Conservation (phyloP, 2,113 vertebrate species). For the Calidris pygmaea region DNA sequence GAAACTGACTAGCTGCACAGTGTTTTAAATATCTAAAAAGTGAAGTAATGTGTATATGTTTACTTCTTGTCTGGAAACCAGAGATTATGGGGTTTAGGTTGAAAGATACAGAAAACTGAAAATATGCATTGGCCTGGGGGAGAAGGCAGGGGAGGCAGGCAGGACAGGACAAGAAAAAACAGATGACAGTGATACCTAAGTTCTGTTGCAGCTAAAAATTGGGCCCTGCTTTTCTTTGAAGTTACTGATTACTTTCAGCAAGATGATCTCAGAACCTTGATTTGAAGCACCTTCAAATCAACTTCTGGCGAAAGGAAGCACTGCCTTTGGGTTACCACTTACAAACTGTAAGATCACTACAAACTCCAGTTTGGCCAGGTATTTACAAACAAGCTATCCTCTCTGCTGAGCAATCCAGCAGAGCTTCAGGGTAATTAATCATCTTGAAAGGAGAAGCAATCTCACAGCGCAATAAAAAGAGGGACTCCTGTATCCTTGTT, state of each 20-base stretch:
- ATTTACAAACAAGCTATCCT: not conserved
- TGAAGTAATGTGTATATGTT: not conserved
- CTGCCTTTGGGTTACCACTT: not conserved
- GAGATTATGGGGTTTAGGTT: not conserved
- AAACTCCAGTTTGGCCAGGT: not conserved
- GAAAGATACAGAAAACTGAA: not conserved
- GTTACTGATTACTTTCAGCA: not conserved
- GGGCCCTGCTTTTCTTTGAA: not conserved
- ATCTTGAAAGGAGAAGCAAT: not conserved
- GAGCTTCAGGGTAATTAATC: not conserved
- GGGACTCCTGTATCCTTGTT: not conserved
- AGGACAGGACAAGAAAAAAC: not conserved
- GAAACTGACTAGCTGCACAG: not conserved
- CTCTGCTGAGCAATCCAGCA: not conserved
- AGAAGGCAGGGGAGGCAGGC: rapidly evolving
- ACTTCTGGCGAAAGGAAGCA: not conserved
- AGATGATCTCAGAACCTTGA: not conserved
- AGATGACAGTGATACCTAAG: not conserved
- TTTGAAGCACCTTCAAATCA: not conserved
- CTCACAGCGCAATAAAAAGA: not conserved
- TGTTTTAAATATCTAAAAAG: not conserved
- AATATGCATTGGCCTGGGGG: not conserved
- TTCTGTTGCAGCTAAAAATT: not conserved
- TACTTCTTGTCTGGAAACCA: not conserved
- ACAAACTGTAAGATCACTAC: not conserved